phyloP scores from a whole-genome alignment of 2,113 vertebrate species.

The Bagarius yarrelli region DNA sequence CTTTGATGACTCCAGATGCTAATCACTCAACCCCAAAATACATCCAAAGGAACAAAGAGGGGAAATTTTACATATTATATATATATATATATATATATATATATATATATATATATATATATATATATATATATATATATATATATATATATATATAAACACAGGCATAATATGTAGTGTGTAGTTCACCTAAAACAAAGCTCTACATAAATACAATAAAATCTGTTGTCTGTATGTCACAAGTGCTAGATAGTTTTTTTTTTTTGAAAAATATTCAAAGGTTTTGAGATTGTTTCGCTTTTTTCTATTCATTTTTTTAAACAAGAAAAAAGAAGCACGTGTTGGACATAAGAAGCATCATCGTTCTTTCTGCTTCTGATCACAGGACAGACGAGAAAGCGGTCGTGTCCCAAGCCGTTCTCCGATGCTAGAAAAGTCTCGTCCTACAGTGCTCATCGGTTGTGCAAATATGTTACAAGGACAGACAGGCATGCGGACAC shows the following conservation, averaged over 20 bases:
- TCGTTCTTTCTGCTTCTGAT: conserved; percentile 52
- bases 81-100: conserved; percentile 47
- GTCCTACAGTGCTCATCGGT: conserved; percentile 69
- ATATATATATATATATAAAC: conserved; percentile 21
- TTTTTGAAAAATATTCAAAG: conserved; percentile 77
- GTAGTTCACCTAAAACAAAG: conserved; percentile 75
- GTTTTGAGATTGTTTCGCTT: conserved; percentile 47
- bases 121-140: neutral
- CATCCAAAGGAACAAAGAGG: conserved; percentile 42
- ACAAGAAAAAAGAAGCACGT: conserved; percentile 80
- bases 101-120: conserved; percentile 32
- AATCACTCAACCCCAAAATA: conserved; percentile 55
- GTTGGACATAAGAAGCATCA: conserved; percentile 71
- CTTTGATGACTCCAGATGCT: conserved; percentile 69
- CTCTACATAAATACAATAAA: conserved; percentile 88
- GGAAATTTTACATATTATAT: neutral
- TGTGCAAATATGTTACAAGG: conserved; percentile 68
- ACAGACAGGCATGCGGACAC: conserved; percentile 81
- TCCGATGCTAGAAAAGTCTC: conserved; percentile 63
- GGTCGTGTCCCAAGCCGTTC: conserved; percentile 36
- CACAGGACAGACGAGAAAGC: conserved; percentile 46
- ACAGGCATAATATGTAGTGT: conserved; percentile 69
- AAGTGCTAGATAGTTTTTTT: conserved; percentile 80
- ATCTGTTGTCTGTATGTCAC: conserved; percentile 79
- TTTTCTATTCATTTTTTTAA: conserved; percentile 59